These are phyloP conservation scores for Drosophila nasuta DNA, from an alignment of 1,140 invertebrate genomes.

Conservation along the genomic window DNA sequence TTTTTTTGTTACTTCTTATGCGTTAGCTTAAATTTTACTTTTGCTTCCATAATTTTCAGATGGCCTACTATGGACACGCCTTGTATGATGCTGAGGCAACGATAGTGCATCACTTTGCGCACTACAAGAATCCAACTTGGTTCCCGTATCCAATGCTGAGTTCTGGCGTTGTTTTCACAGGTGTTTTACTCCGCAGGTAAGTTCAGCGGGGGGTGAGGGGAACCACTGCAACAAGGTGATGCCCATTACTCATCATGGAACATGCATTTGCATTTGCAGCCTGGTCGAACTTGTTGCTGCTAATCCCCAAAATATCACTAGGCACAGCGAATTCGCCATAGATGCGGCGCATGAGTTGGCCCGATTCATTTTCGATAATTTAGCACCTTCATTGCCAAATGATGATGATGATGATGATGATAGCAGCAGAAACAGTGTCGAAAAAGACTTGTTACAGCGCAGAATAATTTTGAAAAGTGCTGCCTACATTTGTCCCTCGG, in stretches of 20 bases:
- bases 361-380: slow-evolving; percentile 87
- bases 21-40: too few relatives aligned
- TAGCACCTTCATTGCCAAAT: slow-evolving; percentile 45
- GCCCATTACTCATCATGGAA: slow-evolving; percentile 48
- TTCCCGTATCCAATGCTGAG: slow-evolving; percentile 93
- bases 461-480: slow-evolving; percentile 79
- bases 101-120: slow-evolving; percentile 95
- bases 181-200: slow-evolving; percentile 89
- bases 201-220: slow-evolving; percentile 22
- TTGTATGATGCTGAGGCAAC: slow-evolving; percentile 91
- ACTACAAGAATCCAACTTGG: slow-evolving; percentile 87
- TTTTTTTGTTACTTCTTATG: too few relatives aligned
- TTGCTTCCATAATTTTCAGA: slow-evolving; percentile 85
- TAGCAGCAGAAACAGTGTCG: slow-evolving; percentile 3
- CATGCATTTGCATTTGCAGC: slow-evolving; percentile 70
- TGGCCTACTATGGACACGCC: slow-evolving; percentile 90
- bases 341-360: slow-evolving; percentile 94
- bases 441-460: slow-evolving; percentile 40
- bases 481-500: slow-evolving; percentile 72
- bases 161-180: slow-evolving; percentile 92
- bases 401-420: slow-evolving; percentile 7
- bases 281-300: slow-evolving; percentile 82
- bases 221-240: not conserved
- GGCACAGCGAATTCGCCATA: slow-evolving; percentile 90
- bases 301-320: slow-evolving; percentile 57